These are phyloP conservation scores for Spondyliosoma cantharus DNA, from an alignment of 2,797 vertebrate species.

Conservation along the genomic window DNA sequence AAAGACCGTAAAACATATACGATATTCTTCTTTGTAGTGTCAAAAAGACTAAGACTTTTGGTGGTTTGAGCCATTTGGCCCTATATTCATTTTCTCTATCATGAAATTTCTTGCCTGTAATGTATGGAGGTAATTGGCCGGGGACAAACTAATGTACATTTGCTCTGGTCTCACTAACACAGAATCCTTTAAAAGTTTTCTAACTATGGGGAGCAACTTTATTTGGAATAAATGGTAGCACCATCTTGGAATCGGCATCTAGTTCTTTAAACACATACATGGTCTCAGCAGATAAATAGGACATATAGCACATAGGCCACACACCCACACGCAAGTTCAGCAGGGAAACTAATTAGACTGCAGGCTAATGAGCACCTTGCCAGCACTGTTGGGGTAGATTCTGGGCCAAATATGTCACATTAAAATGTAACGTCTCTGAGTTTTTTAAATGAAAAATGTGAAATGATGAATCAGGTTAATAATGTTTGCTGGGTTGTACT, in stretches of 20 bases:
- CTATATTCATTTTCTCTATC: neutral
- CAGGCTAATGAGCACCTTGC: constrained; percentile 1
- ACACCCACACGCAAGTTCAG: constrained; percentile 3
- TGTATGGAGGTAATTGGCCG: neutral
- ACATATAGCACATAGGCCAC: neutral
- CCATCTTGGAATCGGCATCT: neutral
- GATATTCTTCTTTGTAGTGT: neutral
- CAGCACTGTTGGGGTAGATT: neutral
- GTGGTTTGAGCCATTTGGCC: neutral
- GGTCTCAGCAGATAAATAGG: neutral
- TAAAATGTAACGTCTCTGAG: constrained; percentile 20
- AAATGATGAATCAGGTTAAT: constrained; percentile 30
- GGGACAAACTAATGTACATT: neutral
- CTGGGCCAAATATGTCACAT: constrained; percentile 1
- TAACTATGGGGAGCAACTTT: too few relatives aligned
- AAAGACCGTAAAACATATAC: too few relatives aligned
- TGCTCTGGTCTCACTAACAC: neutral
- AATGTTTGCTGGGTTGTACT: constrained; percentile 16
- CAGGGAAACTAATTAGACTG: constrained; percentile 15
- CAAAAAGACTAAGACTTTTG: neutral
- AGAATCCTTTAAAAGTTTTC: neutral
- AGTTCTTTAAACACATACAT: neutral
- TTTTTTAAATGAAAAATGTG: constrained; percentile 6
- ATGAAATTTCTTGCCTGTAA: neutral
- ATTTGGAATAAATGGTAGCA: neutral